These are phyloP conservation scores for Aselliscus stoliczkanus DNA, from an alignment of 2,797 vertebrate genomes.

Conservation along the genomic window DNA sequence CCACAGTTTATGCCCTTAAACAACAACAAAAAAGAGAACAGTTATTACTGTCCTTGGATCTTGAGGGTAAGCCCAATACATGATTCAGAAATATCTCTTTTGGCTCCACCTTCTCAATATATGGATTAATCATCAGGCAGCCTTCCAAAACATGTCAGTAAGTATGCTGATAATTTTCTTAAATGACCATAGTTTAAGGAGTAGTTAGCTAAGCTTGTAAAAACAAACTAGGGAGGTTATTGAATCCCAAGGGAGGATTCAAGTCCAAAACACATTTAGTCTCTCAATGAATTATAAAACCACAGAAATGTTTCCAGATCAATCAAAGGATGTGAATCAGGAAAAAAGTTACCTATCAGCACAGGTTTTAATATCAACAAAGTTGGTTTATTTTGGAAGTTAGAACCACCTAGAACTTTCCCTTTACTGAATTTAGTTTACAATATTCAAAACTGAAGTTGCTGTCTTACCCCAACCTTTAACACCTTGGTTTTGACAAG, in stretches of 20 bases:
- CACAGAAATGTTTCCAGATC: neutral
- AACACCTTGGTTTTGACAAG: neutral
- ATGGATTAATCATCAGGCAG: neutral
- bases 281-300: neutral
- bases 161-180: neutral
- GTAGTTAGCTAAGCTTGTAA: neutral
- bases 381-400: neutral
- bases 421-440: neutral
- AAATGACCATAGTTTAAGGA: neutral
- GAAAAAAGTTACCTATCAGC: neutral
- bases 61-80: neutral
- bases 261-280: neutral
- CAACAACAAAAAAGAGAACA: neutral
- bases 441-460: constrained; percentile 21
- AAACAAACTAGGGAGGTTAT: neutral
- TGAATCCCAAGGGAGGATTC: neutral
- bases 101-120: neutral
- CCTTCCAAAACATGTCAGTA: neutral
- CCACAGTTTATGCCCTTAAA: neutral
- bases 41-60: neutral
- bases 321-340: neutral
- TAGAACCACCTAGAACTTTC: neutral
- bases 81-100: neutral
- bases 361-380: neutral
- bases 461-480: neutral